phyloP scores from a whole-genome alignment of 2,113 vertebrate genomes.

The Oncorhynchus mykiss region DNA sequence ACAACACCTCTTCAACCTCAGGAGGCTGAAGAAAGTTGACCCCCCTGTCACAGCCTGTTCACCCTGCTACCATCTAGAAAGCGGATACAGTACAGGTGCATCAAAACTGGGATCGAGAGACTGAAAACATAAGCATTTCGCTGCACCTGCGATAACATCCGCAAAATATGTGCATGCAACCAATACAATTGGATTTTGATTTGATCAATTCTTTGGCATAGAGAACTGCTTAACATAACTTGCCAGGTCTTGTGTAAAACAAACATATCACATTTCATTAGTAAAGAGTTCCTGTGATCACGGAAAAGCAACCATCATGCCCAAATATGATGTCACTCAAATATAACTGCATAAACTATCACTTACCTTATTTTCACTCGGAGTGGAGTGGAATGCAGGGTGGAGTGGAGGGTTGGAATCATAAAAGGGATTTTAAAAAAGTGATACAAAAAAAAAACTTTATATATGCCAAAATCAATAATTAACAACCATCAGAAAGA shows the following conservation, averaged over 20 bases:
- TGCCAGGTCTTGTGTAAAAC: neutral
- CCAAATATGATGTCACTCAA: slow-evolving; percentile 32
- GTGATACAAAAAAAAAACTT: slow-evolving; percentile 47
- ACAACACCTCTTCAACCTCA: no score
- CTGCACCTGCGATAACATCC: no score
- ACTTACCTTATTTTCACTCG: neutral
- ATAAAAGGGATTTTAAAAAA: slow-evolving; percentile 50
- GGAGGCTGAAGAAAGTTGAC: no score
- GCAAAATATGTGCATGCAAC: no score
- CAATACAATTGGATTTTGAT: no score
- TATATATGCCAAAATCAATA: slow-evolving; percentile 62
- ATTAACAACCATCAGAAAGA: slow-evolving; percentile 63
- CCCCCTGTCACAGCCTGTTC: no score
- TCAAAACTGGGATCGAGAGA: no score
- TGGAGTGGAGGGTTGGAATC: slow-evolving; percentile 49
- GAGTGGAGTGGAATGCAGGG: slow-evolving; percentile 32
- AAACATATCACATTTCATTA: slow-evolving; percentile 19
- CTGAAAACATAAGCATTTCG: no score
- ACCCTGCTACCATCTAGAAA: no score
- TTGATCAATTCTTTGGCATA: no score
- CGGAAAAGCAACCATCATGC: neutral
- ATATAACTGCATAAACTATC: slow-evolving; percentile 22
- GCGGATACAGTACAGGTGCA: no score
- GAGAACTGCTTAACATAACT: neutral
- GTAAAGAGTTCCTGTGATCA: slow-evolving; percentile 23